Evolutionary conservation across 64 coral and sea anemone genomes (phyloP), one percentile per base, ranked within the genome.

Genomic region (Porites lutea): DNA sequence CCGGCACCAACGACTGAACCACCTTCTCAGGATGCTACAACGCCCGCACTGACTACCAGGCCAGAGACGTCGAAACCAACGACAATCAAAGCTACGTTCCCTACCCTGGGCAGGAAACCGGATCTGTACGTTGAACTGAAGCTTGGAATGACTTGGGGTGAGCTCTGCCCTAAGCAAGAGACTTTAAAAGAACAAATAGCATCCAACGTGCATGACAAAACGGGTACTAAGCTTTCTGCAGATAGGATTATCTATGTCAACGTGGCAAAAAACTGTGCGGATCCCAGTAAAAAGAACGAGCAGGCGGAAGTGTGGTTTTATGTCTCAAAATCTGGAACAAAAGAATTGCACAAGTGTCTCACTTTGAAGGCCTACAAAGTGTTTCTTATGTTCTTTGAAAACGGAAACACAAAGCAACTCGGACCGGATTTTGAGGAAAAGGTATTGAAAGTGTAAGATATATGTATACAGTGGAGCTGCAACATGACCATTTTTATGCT

Each of bases 241-340:
- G 75, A 88, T 58, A 88, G 92, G 21, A 72, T 97, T 45, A 66
- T 88, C 62, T 94, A 88, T 78, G 68, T 94, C 64, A 97, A 97
- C 22, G 72, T 73, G 13, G 68, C 73, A 20, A 90, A 49, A 74
- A 88, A 91, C 61, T 97, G 95, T 43, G 95, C 59, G 0, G 92
- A 97, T 8, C 78, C 82, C 19, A 55, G n/a, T 9, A 94, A 97
- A 71, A 79, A 62, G 57, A 18, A 91, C 52, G 77, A 82, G 13
- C 77, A 64, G 9, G 63, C 81, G 6, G 95, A 91, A 6, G 77
- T 97, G 13, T 97, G 95, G 95, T 97, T 89, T 84, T 97, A 94
- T 47, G 91, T 91, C 0, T n/a, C 91, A 13, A 22, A 69, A 47
- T 23, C 50, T n/a, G 74, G 67, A 10, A 70, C 91, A 21, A 70